Percentiles rank a stretch among this genome's conserved stretches.
Conservation (phyloP, 2,888 invertebrate genomes). For the Bombylius discolor region DNA sequence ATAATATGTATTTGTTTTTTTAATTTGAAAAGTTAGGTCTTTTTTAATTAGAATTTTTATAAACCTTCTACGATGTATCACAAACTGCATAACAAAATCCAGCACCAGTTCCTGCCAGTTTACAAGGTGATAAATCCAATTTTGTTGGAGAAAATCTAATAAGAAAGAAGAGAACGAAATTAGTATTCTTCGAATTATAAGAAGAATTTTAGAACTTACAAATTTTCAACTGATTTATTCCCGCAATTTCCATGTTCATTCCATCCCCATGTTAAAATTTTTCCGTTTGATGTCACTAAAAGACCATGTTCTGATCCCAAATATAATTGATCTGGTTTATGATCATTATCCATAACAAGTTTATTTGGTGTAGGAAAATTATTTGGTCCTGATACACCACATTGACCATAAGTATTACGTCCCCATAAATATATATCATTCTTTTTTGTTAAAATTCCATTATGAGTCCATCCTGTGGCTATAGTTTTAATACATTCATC, state of each 20-base stretch:
- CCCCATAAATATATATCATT: slow-evolving; percentile 63
- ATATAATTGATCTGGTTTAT: slow-evolving; percentile 22
- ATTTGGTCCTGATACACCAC: slow-evolving; percentile 40
- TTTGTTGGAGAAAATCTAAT: slow-evolving; percentile 25
- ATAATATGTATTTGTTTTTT: no score
- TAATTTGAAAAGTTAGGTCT: no score
- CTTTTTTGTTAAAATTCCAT: slow-evolving; percentile 47
- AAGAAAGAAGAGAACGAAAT: not conserved
- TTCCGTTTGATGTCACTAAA: slow-evolving; percentile 49
- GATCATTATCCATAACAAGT: slow-evolving; percentile 18
- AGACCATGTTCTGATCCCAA: slow-evolving; percentile 72
- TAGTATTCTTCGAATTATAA: no score
- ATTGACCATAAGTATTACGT: slow-evolving; percentile 66
- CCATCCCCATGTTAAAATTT: slow-evolving; percentile 74
- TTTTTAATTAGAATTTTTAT: no score
- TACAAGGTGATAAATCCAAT: slow-evolving; percentile 25
- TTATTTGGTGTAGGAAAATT: slow-evolving; percentile 27
- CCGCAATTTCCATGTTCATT: slow-evolving; percentile 84
- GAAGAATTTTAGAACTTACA: slow-evolving; percentile 22
- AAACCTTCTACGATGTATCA: slow-evolving; percentile 9
- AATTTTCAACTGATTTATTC: slow-evolving; percentile 38
- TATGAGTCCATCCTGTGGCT: slow-evolving; percentile 64
- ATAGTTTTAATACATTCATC: slow-evolving; percentile 45
- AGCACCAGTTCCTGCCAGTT: slow-evolving; percentile 28
- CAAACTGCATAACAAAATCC: slow-evolving; percentile 33